These are phyloP conservation scores for Pseudorhiza aurosa DNA, from an alignment of 30 jellyfish, hydroid and myxozoan species.

Conservation along the genomic window DNA sequence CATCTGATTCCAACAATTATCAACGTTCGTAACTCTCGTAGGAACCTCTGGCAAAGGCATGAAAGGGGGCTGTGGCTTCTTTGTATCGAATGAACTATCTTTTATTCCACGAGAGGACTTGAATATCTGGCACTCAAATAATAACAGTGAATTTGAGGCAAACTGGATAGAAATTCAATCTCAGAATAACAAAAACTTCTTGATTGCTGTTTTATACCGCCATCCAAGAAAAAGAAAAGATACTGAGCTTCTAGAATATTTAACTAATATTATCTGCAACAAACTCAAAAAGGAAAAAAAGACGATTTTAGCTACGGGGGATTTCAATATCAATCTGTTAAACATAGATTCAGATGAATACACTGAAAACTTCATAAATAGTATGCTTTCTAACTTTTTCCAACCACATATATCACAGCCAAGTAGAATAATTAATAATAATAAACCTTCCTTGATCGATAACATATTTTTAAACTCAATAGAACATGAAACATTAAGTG, in stretches of 20 bases:
- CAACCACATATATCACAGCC: conserved; percentile 53
- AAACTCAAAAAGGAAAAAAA: conserved; percentile 33
- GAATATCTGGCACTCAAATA: conserved; percentile 22
- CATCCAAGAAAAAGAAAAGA: conserved; percentile 49
- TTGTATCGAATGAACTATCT: conserved; percentile 29
- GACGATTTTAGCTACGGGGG: conserved; percentile 27
- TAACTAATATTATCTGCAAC: conserved; percentile 7
- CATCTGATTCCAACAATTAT: too few species aligned
- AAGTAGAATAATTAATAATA: conserved; percentile 3
- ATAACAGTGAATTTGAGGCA: conserved; percentile 28
- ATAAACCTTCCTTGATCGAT: conserved; percentile 47
- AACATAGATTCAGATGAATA: conserved; percentile 34
- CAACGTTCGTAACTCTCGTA: too few species aligned
- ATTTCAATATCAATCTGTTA: conserved; percentile 44
- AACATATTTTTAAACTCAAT: conserved; percentile 33
- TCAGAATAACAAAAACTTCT: conserved; percentile 17
- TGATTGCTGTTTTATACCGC: conserved; percentile 39
- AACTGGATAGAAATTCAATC: conserved; percentile 51
- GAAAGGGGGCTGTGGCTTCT: conserved; percentile 59
- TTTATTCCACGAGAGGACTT: conserved; percentile 34
- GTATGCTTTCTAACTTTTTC: conserved; percentile 43
- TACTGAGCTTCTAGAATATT: conserved; percentile 18
- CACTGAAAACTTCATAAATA: conserved; percentile 43
- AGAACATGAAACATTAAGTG: conserved; percentile 36
- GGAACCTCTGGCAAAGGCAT: conserved; percentile 23